Conservation (phyloP, 1,140 invertebrate genomes). For the Adoxophyes honmai region DNA sequence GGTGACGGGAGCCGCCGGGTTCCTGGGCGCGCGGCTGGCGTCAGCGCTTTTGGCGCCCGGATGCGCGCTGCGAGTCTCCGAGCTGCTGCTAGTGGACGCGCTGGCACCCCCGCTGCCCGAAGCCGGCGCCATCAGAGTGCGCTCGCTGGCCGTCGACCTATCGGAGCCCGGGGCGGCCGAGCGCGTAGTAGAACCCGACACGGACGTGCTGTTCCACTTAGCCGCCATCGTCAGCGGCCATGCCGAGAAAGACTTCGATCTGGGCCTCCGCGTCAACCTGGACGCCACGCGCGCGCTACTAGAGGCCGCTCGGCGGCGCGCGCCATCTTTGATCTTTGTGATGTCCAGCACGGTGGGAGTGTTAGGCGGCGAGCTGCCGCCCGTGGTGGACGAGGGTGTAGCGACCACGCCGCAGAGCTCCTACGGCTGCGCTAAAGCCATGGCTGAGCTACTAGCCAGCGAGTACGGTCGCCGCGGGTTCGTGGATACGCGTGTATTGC, state of each 20-base stretch:
- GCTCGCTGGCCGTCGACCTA: conserved; percentile 31
- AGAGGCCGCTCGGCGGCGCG: conserved; percentile 36
- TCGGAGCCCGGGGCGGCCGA: conserved; percentile 26
- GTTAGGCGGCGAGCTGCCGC: conserved; percentile 52
- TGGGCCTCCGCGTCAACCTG: conserved; percentile 54
- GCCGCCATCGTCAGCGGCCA: conserved; percentile 63
- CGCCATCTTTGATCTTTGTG: conserved; percentile 39
- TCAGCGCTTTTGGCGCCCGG: conserved; percentile 29
- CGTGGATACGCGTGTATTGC: conserved; percentile 42
- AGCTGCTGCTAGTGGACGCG: conserved; percentile 38
- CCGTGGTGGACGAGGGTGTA: conserved; percentile 37
- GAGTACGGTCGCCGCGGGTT: conserved; percentile 55
- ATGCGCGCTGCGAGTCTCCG: conserved; percentile 31
- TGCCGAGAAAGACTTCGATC: conserved; percentile 56
- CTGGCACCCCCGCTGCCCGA: conserved; percentile 7
- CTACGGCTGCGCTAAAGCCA: conserved; percentile 56
- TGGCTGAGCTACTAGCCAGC: conserved; percentile 55
- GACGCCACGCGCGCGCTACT: conserved; percentile 51
- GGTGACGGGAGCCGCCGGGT: conserved; percentile 56
- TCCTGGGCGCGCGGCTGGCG: conserved; percentile 45
- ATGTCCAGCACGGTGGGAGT: conserved; percentile 53
- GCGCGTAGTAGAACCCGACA: conserved; percentile 25
- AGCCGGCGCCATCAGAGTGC: conserved; percentile 29
- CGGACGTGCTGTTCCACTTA: conserved; percentile 49
- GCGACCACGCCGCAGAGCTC: conserved; percentile 52